Conservation (phyloP, 35 echinoderm and acorn worm species). For the Eucidaris tribuloides region DNA sequence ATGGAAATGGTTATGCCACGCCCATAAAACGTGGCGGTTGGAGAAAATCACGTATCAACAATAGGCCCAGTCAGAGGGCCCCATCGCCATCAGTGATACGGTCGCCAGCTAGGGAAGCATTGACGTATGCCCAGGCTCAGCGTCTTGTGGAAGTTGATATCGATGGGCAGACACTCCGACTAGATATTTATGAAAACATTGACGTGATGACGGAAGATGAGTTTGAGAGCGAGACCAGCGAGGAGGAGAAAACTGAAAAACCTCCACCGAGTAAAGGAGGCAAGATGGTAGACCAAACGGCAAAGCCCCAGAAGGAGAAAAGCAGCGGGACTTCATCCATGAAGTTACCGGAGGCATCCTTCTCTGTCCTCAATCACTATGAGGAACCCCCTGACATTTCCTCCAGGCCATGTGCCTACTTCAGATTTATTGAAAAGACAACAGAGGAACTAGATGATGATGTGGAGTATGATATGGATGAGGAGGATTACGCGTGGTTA, state of each 20-base stretch:
- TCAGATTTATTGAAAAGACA: constrained; percentile 95
- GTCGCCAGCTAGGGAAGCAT: constrained; percentile 83
- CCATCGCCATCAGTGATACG: constrained; percentile 67
- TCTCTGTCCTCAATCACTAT: constrained; percentile 73
- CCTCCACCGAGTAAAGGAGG: constrained; percentile 40
- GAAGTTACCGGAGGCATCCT: constrained; percentile 94
- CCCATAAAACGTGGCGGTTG: constrained; percentile 65
- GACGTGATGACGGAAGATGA: constrained; percentile 95
- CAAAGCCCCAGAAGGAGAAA: constrained; percentile 66
- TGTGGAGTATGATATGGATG: constrained; percentile 99
- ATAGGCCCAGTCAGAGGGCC: constrained; percentile 44
- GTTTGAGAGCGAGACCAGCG: constrained; percentile 75
- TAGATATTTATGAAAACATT: constrained; percentile 96
- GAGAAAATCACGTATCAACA: constrained; percentile 65
- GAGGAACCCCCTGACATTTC: constrained; percentile 88
- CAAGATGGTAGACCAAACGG: constrained; percentile 39
- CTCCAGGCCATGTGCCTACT: constrained; percentile 70
- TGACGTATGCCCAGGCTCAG: constrained; percentile 98
- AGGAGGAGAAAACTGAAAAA: constrained; percentile 86
- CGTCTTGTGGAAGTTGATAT: constrained; percentile 97
- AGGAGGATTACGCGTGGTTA: constrained; percentile 96
- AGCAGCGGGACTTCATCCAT: constrained; percentile 39
- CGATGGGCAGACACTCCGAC: constrained; percentile 78
- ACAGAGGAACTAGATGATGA: constrained; percentile 95
- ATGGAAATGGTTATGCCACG: constrained; percentile 67